phyloP scores from a whole-genome alignment of 2,113 vertebrate species.

The Ophiodon elongatus region DNA sequence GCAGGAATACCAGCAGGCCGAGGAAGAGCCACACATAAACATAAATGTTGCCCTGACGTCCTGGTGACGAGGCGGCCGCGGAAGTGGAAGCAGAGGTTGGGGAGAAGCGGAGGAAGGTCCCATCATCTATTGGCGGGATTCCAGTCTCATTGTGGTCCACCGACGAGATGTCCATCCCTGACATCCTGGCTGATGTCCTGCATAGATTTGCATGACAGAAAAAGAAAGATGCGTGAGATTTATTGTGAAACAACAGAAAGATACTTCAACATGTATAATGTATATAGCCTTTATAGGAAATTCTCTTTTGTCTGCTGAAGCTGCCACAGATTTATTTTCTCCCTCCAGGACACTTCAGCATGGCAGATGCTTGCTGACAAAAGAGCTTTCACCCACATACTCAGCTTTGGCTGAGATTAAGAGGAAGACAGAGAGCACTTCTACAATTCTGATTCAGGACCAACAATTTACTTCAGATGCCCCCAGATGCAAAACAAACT shows the following conservation, averaged over 20 bases:
- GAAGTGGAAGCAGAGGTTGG: constrained; percentile 91
- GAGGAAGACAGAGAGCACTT: constrained; percentile 6
- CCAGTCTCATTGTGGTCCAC: constrained; percentile 75
- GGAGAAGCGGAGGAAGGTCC: constrained; percentile 90
- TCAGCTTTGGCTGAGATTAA: constrained; percentile 27
- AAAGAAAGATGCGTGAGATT: constrained; percentile 8
- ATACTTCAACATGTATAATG: constrained; percentile 19
- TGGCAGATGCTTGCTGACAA: constrained; percentile 39
- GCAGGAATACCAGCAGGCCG: constrained; percentile 93
- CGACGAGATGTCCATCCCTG: constrained; percentile 73
- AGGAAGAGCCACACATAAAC: constrained; percentile 97
- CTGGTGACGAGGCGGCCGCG: constrained; percentile 84
- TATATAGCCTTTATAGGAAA: constrained; percentile 15
- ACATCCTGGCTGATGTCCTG: constrained; percentile 65
- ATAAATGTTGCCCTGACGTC: constrained; percentile 89
- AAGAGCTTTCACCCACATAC: constrained; percentile 36
- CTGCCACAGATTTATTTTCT: constrained; percentile 21
- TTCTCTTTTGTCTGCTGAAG: constrained; percentile 35
- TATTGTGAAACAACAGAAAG: constrained; percentile 13
- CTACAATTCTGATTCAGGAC: neutral
- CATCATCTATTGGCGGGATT: constrained; percentile 81
- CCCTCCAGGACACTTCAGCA: constrained; percentile 23
- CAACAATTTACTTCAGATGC: constrained; percentile 1
- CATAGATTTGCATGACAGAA: constrained; percentile 1
- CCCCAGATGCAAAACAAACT: neutral